Evolutionary conservation across 2,888 invertebrate genomes (phyloP), one percentile per base, ranked within the genome.

Genomic region (Tipula unca): DNA sequence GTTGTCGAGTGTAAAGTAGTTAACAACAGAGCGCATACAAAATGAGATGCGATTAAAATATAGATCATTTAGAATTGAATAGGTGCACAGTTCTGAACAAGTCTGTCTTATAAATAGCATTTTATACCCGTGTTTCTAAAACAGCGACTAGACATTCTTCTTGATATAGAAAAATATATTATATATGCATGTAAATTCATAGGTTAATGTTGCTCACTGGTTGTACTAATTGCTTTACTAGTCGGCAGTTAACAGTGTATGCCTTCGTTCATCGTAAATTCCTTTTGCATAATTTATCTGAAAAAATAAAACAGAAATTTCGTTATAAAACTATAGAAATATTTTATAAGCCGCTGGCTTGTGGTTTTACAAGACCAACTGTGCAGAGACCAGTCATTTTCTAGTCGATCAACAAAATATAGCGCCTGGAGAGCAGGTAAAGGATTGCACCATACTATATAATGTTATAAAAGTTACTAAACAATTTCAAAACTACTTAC

Each of bases 231-330:
- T n/a, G 48, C 17, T 20, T n/a, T 13, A 25, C 14, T 83, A 83
- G 8, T 83, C 83, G 8, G 83, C 32, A 0, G 83, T 83, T 32
- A 83, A n/a, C 0, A 83, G n/a, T 20, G 96, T 96, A 89, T 96
- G 95, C 89, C 93, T 93, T 87, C 94, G 93, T 91, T 98, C 97
- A 89, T 96, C 95, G 91, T 95, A 95, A 89, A 97, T 94, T 89
- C 95, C 95, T 90, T 96, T 95, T 86, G 98, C 98, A 91, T 96
- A 96, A 89, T 96, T 97, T 87, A 98, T 96, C 92, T 97, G 95
- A 87, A 95, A 94, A 32, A 94, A n/a, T 17, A n/a, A 48, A 48
- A n/a, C 1, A n/a, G 3, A 48, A 48, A 48, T n/a, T 48, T 48
- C 4, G 82, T 13, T 29, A n/a, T n/a, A n/a, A n/a, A n/a, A n/a